These are phyloP conservation scores for Anser cygnoides DNA, from an alignment of 2,113 vertebrate species.

Conservation along the genomic window DNA sequence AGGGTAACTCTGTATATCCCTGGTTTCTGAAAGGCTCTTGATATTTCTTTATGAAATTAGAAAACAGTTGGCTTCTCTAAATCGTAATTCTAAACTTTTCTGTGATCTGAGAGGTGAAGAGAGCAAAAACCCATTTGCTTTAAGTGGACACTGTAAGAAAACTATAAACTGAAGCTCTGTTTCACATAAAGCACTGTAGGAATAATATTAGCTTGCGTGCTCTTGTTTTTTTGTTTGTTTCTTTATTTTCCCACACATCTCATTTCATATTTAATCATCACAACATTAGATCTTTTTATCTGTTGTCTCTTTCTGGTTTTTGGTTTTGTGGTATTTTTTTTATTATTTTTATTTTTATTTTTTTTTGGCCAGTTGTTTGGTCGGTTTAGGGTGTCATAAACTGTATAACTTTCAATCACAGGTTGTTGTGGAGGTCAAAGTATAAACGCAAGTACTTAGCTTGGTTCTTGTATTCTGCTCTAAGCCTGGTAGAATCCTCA, in stretches of 20 bases:
- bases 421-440: background rate
- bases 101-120: background rate
- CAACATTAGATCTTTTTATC: background rate
- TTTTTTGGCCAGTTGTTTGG: background rate
- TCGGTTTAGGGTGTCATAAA: background rate
- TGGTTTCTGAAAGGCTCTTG: background rate
- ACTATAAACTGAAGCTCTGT: background rate
- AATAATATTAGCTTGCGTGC: rapidly evolving
- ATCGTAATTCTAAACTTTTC: background rate
- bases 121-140: background rate
- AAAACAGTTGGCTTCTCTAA: background rate
- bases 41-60: background rate
- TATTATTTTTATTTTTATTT: background rate
- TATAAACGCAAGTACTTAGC: background rate
- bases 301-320: background rate
- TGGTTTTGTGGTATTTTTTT: background rate
- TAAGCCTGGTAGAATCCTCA: background rate
- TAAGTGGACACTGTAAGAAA: background rate
- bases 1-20: background rate
- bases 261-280: background rate
- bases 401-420: background rate
- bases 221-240: background rate
- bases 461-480: background rate
- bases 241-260: background rate
- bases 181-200: background rate